phyloP scores from a whole-genome alignment of 2,797 vertebrate genomes.

The Peromyscus attwateri region DNA sequence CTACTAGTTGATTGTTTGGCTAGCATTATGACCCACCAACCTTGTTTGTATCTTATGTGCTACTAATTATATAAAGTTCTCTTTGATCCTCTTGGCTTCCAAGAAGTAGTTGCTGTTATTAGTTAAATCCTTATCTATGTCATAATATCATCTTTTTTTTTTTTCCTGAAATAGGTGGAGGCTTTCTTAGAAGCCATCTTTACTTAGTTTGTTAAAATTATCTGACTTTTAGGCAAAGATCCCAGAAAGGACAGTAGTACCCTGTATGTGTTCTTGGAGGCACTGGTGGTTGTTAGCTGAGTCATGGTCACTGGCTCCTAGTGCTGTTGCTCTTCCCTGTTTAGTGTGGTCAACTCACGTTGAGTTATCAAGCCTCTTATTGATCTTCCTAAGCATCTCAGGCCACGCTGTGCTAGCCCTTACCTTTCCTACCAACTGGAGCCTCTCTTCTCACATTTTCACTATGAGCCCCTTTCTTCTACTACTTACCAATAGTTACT shows the following conservation, averaged over 20 bases:
- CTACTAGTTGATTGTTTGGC: background rate
- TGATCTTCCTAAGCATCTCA: background rate
- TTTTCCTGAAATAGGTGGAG: background rate
- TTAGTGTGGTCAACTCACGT: background rate
- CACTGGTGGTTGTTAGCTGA: background rate
- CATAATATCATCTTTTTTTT: background rate
- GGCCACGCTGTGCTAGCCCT: no score
- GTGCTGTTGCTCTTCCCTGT: background rate
- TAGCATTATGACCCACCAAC: no score
- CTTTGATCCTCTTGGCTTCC: background rate
- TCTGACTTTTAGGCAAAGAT: background rate
- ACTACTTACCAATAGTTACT: background rate
- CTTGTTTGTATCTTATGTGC: background rate
- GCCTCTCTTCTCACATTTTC: background rate
- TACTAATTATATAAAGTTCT: background rate
- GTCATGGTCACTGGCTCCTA: no score
- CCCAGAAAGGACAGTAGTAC: background rate
- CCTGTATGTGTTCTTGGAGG: background rate
- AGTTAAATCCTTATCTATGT: background rate
- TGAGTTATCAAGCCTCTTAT: background rate
- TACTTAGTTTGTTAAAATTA: background rate
- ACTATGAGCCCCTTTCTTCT: background rate
- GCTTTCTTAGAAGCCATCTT: background rate
- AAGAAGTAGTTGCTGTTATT: background rate
- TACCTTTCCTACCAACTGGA: no score